Conservation (phyloP, 1,140 invertebrate species). For the Drosophila triauraria region DNA sequence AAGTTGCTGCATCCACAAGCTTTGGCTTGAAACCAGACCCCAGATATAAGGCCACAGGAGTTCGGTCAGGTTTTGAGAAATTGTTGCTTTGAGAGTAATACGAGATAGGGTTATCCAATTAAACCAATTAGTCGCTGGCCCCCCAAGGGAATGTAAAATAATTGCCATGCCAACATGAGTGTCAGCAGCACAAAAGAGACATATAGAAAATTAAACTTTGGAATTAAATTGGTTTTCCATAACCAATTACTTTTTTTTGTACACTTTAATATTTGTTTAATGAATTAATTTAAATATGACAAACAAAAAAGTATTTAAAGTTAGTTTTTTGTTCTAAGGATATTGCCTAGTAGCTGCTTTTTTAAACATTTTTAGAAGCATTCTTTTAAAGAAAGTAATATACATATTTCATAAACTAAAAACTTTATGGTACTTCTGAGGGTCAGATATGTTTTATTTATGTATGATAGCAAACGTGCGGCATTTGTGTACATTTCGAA, state of each 20-base stretch:
- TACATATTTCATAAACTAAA: slow-evolving; percentile 8
- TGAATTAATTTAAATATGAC: not conserved
- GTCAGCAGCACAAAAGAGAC: not conserved
- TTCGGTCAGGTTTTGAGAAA: slow-evolving; percentile 21
- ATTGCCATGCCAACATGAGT: slow-evolving; percentile 9
- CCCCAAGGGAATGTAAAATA: slow-evolving; percentile 20
- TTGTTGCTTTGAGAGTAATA: slow-evolving; percentile 21
- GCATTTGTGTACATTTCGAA: slow-evolving; percentile 11
- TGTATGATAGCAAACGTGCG: slow-evolving; percentile 4
- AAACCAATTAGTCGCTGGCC: slow-evolving; percentile 33
- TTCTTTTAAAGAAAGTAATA: no score
- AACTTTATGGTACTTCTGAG: not conserved
- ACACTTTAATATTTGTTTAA: not conserved
- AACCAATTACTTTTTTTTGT: not conserved
- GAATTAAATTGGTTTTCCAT: slow-evolving; percentile 4
- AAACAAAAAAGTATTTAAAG: not conserved
- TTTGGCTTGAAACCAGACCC: slow-evolving; percentile 10
- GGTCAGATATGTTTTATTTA: not conserved
- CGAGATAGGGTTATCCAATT: slow-evolving; percentile 34
- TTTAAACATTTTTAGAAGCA: not conserved
- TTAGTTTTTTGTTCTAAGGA: not conserved
- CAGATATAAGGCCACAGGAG: slow-evolving; percentile 8
- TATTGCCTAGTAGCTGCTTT: no score
- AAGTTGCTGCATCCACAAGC: slow-evolving; percentile 9
- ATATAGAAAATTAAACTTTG: slow-evolving; percentile 7